These are phyloP conservation scores for Eremophila alpestris DNA, from an alignment of 2,797 vertebrate genomes.

Conservation along the genomic window DNA sequence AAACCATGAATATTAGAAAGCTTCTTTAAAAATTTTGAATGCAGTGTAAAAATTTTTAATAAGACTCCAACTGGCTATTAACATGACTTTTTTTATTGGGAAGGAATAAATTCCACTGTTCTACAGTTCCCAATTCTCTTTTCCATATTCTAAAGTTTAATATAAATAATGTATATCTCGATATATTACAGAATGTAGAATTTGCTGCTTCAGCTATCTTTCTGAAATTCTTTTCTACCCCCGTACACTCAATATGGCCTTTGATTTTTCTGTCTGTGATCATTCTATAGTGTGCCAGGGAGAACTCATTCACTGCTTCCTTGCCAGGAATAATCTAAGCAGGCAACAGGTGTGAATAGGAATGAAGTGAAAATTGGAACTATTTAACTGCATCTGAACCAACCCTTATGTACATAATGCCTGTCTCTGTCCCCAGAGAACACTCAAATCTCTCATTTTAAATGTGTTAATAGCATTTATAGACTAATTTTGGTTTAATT, in stretches of 20 bases:
- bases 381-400: conserved; percentile 8
- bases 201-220: not conserved
- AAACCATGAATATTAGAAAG: not conserved
- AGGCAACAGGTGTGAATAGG: not conserved
- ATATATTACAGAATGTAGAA: not conserved
- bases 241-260: not conserved
- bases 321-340: not conserved
- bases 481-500: not conserved
- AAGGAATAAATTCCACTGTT: not conserved
- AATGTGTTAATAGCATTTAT: not conserved
- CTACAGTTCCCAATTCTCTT: not conserved
- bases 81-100: not conserved
- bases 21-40: not conserved
- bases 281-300: not conserved
- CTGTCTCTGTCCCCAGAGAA: not conserved
- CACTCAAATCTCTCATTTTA: not conserved
- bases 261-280: not conserved
- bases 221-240: not conserved
- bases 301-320: not conserved
- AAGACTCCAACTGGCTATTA: not conserved
- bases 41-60: not conserved
- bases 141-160: not conserved
- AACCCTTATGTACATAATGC: not conserved
- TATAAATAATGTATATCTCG: not conserved
- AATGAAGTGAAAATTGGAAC: conserved; percentile 8